Conservation (phyloP, 2,888 invertebrate genomes). For the Phaedon cochleariae region DNA sequence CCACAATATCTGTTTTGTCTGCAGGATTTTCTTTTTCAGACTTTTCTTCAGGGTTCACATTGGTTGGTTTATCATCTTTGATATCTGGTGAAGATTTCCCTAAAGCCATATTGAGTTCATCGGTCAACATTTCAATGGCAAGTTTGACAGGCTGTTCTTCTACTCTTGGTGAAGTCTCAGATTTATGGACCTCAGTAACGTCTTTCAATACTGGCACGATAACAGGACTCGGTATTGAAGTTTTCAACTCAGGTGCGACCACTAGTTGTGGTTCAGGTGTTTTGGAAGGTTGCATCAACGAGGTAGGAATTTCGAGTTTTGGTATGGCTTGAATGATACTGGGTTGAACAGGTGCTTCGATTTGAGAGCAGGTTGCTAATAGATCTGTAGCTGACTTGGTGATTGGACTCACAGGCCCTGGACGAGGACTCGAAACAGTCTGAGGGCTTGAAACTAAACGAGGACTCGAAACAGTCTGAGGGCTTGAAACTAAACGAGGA, state of each 20-base stretch:
- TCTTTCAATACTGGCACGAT: constrained; percentile 53
- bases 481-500: constrained; percentile 8
- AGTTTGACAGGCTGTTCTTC: constrained; percentile 39
- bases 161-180: constrained; percentile 34
- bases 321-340: constrained; percentile 3
- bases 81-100: constrained; percentile 51
- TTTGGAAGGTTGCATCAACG: constrained; percentile 15
- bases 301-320: constrained; percentile 8
- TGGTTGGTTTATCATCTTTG: constrained; percentile 31
- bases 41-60: constrained; percentile 16
- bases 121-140: constrained; percentile 55
- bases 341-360: background rate
- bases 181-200: background rate
- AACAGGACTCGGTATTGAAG: constrained; percentile 63
- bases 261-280: constrained; percentile 13
- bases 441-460: background rate
- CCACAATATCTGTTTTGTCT: constrained; percentile 18
- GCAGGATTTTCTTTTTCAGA: constrained; percentile 4
- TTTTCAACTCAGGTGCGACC: constrained; percentile 38
- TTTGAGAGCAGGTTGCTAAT: background rate
- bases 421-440: background rate
- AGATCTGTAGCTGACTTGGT: background rate
- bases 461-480: constrained; percentile 8
- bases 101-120: constrained; percentile 53
- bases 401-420: background rate